These are phyloP conservation scores for Micrasema minimum DNA, from an alignment of 1,140 invertebrate genomes.

Conservation along the genomic window DNA sequence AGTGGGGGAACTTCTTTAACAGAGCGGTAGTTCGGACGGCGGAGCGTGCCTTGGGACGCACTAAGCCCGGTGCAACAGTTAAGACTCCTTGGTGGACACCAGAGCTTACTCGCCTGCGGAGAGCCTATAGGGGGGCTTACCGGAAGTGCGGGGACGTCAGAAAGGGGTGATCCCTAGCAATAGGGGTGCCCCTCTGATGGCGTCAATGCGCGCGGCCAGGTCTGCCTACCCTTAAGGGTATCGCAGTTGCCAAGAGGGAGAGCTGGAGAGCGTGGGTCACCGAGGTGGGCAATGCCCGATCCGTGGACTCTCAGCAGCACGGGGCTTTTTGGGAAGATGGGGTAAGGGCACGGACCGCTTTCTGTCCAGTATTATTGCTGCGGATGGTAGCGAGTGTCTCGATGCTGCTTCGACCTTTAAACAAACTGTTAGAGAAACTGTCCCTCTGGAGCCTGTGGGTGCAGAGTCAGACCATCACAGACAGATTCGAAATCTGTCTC, in stretches of 20 bases:
- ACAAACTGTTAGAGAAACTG: not conserved
- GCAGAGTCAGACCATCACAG: not conserved
- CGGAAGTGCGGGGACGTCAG: not conserved
- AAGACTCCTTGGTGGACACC: not conserved
- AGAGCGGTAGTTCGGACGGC: not conserved
- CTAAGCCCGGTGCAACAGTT: not conserved
- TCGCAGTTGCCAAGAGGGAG: not conserved
- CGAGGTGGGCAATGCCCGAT: slow-evolving; percentile 1
- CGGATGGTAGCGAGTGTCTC: not conserved
- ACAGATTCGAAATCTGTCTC: slow-evolving; percentile 6
- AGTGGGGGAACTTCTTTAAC: not conserved
- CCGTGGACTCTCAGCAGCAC: not conserved
- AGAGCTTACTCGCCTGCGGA: not conserved
- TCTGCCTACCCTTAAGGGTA: not conserved
- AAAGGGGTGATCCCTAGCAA: not conserved
- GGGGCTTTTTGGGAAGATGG: not conserved
- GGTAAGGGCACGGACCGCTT: not conserved
- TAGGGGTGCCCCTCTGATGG: not conserved
- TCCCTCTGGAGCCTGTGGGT: not conserved
- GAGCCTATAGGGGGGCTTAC: not conserved
- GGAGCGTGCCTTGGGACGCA: not conserved
- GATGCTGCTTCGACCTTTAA: not conserved
- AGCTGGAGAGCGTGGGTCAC: not conserved
- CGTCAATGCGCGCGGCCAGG: not conserved
- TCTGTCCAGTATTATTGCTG: not conserved